phyloP scores from a whole-genome alignment of 1,140 invertebrate genomes.

The Apis florea region DNA sequence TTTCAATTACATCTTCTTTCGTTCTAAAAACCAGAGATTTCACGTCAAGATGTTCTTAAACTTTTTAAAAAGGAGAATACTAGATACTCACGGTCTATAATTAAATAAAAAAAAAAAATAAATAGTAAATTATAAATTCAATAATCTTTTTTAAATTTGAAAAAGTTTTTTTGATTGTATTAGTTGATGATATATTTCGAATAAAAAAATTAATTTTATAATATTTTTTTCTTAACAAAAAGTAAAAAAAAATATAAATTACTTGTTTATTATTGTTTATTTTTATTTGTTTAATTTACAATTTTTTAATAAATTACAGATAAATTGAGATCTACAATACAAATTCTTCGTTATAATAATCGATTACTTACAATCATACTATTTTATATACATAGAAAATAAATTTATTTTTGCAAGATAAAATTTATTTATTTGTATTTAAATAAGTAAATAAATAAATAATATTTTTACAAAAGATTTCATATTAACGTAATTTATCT shows the following conservation, averaged over 20 bases:
- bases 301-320: neutral
- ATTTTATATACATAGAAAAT: neutral
- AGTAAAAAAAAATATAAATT: neutral
- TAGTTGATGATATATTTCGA: too few relatives aligned
- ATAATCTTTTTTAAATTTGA: too few relatives aligned
- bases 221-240: too few relatives aligned
- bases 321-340: slow-evolving; percentile 34
- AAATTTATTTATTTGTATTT: too few relatives aligned
- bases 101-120: neutral
- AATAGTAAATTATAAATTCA: neutral
- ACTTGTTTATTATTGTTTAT: neutral
- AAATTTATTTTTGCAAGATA: slow-evolving; percentile 36
- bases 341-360: slow-evolving; percentile 25
- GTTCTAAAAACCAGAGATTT: neutral
- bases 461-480: slow-evolving; percentile 38
- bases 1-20: slow-evolving; percentile 2
- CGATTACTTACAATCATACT: slow-evolving; percentile 19
- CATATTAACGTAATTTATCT: slow-evolving; percentile 39
- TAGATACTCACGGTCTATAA: neutral
- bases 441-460: too few relatives aligned
- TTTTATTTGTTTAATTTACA: neutral
- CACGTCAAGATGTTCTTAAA: neutral
- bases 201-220: too few relatives aligned
- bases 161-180: too few relatives aligned
- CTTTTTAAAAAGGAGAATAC: neutral